Percentiles rank a stretch among this genome's conserved stretches.
phyloP scores from a whole-genome alignment of 2,797 vertebrate genomes.

The Telmatherina bonti region DNA sequence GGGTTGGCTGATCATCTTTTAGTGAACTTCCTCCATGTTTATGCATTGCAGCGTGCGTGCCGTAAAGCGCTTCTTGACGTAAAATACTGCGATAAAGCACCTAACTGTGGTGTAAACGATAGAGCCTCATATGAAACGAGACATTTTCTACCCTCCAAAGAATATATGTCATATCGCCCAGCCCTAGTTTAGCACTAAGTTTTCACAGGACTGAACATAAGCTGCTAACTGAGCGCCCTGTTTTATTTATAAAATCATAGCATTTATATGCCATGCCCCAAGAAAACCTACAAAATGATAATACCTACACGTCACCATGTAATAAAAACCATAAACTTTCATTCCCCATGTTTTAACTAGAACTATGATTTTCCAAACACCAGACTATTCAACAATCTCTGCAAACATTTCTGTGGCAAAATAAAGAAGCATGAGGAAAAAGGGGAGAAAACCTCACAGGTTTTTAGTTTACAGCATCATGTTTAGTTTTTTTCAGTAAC shows the following conservation, averaged over 20 bases:
- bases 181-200: no score
- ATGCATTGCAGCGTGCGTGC: no score
- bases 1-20: no score
- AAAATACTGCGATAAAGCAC: no score
- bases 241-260: neutral
- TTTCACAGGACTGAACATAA: neutral
- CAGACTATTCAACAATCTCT: neutral
- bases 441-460: neutral
- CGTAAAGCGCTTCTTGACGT: no score
- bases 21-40: no score
- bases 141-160: no score
- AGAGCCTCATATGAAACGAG: no score
- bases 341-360: neutral
- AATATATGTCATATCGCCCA: no score
- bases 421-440: neutral
- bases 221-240: neutral
- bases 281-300: neutral
- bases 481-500: conserved; percentile 3
- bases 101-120: no score
- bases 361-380: neutral
- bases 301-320: no score
- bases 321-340: neutral
- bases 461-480: conserved; percentile 2
- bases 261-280: neutral
- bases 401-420: neutral